phyloP scores from a whole-genome alignment of 2,797 vertebrate genomes.

The Neosilurus mollespiculum region DNA sequence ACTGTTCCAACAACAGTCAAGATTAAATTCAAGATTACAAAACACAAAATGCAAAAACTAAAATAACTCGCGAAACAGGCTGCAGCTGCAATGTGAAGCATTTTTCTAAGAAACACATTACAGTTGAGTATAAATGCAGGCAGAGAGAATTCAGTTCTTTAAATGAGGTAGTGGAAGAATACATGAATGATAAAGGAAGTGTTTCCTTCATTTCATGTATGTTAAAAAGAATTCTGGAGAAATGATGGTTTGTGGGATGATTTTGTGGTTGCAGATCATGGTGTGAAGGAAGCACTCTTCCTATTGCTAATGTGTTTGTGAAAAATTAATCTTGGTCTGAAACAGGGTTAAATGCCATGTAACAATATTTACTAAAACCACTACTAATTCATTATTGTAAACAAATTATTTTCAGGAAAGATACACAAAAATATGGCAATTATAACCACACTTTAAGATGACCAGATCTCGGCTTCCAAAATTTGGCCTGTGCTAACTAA shows the following conservation, averaged over 20 bases:
- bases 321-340: no score
- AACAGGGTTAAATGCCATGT: no score
- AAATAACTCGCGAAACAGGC: not conserved
- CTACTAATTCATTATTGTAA: no score
- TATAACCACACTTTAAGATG: no score
- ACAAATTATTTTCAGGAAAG: no score
- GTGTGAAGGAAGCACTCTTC: slow-evolving; percentile 30
- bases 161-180: not conserved
- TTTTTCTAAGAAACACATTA: no score
- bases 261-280: slow-evolving; percentile 25
- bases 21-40: slow-evolving; percentile 4
- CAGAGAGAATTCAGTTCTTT: not conserved
- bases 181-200: not conserved
- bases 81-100: not conserved
- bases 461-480: no score
- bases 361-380: no score
- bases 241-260: slow-evolving; percentile 3
- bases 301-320: slow-evolving; percentile 48
- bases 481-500: no score
- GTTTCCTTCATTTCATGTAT: not conserved
- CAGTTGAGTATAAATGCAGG: not conserved
- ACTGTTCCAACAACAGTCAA: not conserved
- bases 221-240: slow-evolving; percentile 22
- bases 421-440: no score
- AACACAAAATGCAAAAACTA: not conserved